phyloP scores from a whole-genome alignment of 2,888 invertebrate genomes.

The Hybos culiciformis region DNA sequence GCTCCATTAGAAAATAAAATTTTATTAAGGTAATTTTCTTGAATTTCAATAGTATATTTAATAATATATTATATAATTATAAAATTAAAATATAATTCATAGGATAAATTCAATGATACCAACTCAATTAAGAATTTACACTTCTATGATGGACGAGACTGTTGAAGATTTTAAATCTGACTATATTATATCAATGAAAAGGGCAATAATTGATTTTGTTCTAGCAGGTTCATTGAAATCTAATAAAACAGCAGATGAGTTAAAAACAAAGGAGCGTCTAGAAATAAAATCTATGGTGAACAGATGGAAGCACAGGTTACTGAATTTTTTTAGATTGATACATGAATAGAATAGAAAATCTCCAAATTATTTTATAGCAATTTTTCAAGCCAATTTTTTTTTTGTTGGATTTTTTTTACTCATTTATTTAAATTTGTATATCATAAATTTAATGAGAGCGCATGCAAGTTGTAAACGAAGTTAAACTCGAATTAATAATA shows the following conservation, averaged over 20 bases:
- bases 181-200: slow-evolving; percentile 77
- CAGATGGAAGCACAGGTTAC: slow-evolving; percentile 49
- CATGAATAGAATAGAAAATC: too few species aligned
- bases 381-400: too few species aligned
- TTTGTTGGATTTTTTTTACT: too few species aligned
- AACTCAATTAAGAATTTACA: slow-evolving; percentile 46
- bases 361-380: too few species aligned
- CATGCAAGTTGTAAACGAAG: too few species aligned
- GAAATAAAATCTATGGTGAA: slow-evolving; percentile 49
- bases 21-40: slow-evolving; percentile 41
- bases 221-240: slow-evolving; percentile 55
- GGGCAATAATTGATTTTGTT: slow-evolving; percentile 84
- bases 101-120: slow-evolving; percentile 55
- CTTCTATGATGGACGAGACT: slow-evolving; percentile 42
- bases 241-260: slow-evolving; percentile 12
- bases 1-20: slow-evolving; percentile 66
- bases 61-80: neutral
- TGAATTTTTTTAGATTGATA: too few species aligned
- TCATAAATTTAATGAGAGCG: too few species aligned
- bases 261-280: slow-evolving; percentile 34
- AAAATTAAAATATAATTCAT: neutral
- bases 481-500: too few species aligned
- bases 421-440: too few species aligned
- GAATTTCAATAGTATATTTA: neutral
- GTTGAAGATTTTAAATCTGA: slow-evolving; percentile 72